Conservation (phyloP, 1,140 invertebrate genomes). For the Panulirus ornatus region DNA sequence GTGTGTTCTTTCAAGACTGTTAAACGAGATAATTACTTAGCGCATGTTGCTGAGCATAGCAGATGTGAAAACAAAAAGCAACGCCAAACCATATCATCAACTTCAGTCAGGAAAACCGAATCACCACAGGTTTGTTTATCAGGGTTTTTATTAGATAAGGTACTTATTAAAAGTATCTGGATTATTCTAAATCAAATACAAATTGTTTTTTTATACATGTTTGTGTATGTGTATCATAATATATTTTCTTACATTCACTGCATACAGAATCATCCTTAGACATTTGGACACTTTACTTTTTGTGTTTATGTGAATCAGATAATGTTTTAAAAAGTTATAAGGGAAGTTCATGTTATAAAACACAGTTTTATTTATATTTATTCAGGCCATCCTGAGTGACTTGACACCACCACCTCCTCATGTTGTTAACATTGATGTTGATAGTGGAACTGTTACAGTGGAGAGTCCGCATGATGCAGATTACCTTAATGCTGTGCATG, state of each 20-base stretch:
- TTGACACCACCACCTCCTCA: slow-evolving; percentile 44
- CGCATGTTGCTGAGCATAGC: slow-evolving; percentile 82
- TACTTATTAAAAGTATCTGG: neutral
- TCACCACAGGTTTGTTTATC: neutral
- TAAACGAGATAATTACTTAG: slow-evolving; percentile 81
- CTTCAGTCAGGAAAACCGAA: slow-evolving; percentile 19
- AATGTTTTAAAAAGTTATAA: neutral
- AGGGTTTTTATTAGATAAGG: neutral
- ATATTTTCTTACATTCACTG: too few relatives aligned
- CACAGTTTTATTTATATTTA: neutral
- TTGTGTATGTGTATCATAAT: neutral
- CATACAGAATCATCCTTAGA: too few relatives aligned
- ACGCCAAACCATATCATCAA: neutral
- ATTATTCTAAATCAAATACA: neutral
- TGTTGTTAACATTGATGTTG: slow-evolving; percentile 66
- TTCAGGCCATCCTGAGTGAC: slow-evolving; percentile 51
- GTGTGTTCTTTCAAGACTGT: slow-evolving; percentile 82
- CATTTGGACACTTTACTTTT: too few relatives aligned
- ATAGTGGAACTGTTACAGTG: slow-evolving; percentile 63
- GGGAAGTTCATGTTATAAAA: neutral
- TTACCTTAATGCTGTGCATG: slow-evolving; percentile 37
- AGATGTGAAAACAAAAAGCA: slow-evolving; percentile 75
- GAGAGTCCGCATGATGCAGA: slow-evolving; percentile 57
- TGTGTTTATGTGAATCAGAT: too few relatives aligned
- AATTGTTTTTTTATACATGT: slow-evolving; percentile 7